These are phyloP conservation scores for Macrobrachium rosenbergii DNA, from an alignment of 1,140 invertebrate species.

Conservation along the genomic window DNA sequence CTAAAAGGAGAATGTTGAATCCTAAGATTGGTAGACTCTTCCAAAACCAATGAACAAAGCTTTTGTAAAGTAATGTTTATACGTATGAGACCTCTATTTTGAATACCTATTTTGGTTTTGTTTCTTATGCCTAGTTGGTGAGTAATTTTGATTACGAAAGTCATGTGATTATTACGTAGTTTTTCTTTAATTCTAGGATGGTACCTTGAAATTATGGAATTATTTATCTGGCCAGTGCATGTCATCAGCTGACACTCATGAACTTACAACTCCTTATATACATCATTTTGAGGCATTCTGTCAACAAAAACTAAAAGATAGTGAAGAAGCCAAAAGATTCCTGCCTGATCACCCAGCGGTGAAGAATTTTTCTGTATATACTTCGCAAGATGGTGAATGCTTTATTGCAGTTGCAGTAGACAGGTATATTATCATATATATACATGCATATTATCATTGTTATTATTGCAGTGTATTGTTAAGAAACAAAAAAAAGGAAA, in stretches of 20 bases:
- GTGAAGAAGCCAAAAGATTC: slow-evolving; percentile 2
- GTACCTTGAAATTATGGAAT: slow-evolving; percentile 65
- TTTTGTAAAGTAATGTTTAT: too few relatives aligned
- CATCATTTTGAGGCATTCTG: not conserved
- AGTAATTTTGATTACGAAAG: too few relatives aligned
- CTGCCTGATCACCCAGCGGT: slow-evolving; percentile 8
- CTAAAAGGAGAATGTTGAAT: not conserved
- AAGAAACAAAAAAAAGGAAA: too few relatives aligned
- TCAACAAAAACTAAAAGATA: not conserved
- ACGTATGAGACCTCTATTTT: too few relatives aligned
- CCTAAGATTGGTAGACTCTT: not conserved
- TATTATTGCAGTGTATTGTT: too few relatives aligned
- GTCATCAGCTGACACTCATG: not conserved
- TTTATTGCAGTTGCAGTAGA: slow-evolving; percentile 2
- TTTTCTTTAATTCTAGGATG: slow-evolving; percentile 54
- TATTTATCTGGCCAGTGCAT: slow-evolving; percentile 47
- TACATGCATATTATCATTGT: not conserved
- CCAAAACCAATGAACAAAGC: too few relatives aligned
- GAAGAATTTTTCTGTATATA: not conserved
- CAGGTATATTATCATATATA: not conserved
- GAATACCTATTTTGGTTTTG: too few relatives aligned
- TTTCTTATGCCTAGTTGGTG: too few relatives aligned
- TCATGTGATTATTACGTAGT: not conserved
- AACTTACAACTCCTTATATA: not conserved
- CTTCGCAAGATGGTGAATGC: not conserved